These are phyloP conservation scores for Chunga burmeisteri DNA, from an alignment of 2,113 vertebrate species.

Conservation along the genomic window DNA sequence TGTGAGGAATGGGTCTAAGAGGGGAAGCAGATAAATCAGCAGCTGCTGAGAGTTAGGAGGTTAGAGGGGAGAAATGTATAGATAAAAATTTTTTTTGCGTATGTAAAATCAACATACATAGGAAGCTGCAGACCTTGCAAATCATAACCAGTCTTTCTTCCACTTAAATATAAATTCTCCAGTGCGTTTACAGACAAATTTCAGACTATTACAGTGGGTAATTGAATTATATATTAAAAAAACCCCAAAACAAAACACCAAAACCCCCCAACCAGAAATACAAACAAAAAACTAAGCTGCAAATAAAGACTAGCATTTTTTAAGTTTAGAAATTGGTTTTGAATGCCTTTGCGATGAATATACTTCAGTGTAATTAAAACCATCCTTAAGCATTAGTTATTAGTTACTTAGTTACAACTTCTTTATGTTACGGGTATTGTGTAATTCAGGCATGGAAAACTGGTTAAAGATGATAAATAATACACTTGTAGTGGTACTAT, in stretches of 20 bases:
- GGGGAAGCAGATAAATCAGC: background rate
- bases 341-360: background rate
- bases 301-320: background rate
- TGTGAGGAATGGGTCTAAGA: background rate
- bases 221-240: background rate
- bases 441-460: background rate
- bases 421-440: background rate
- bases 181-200: background rate
- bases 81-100: background rate
- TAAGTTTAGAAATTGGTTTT: background rate
- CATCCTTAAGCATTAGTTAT: background rate
- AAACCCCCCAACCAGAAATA: background rate
- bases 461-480: background rate
- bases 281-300: background rate
- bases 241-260: background rate
- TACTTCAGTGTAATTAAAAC: background rate
- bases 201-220: background rate
- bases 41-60: background rate
- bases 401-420: background rate
- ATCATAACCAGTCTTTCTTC: background rate
- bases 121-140: background rate
- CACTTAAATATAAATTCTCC: background rate
- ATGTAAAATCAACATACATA: background rate
- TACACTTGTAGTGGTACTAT: background rate
- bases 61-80: background rate